Evolutionary conservation across 2,888 invertebrate species (phyloP).

Genomic region (Desoria tigrina): DNA sequence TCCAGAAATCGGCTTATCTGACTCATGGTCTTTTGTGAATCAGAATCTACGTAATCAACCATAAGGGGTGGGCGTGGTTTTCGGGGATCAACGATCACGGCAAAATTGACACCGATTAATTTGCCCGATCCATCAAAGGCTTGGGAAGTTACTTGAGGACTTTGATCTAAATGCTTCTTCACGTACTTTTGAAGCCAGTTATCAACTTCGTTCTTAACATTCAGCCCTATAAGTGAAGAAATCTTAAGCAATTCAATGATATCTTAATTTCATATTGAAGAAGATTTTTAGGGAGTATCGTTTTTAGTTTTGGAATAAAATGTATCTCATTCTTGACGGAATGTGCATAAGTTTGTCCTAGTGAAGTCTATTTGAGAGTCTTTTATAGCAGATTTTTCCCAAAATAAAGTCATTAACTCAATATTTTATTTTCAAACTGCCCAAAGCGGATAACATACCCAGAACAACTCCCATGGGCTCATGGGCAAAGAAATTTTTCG

Average conservation of each 20-base stretch:
- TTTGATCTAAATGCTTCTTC: background rate
- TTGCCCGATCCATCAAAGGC: slow-evolving; percentile 9
- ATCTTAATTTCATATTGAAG: too few relatives aligned
- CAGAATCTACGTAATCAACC: slow-evolving; percentile 11
- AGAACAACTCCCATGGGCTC: slow-evolving; percentile 10
- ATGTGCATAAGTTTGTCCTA: too few relatives aligned
- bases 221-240: too few relatives aligned
- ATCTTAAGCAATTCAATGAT: too few relatives aligned
- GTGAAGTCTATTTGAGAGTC: too few relatives aligned
- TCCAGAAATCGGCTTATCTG: slow-evolving; percentile 8
- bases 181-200: slow-evolving; percentile 16
- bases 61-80: background rate
- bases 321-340: too few relatives aligned
- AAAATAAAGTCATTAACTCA: too few relatives aligned
- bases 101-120: slow-evolving; percentile 10
- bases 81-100: slow-evolving; percentile 12
- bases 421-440: too few relatives aligned
- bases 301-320: too few relatives aligned
- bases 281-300: too few relatives aligned
- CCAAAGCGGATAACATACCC: too few relatives aligned
- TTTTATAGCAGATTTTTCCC: too few relatives aligned
- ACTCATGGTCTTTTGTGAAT: background rate
- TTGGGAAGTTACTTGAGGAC: slow-evolving; percentile 3
- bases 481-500: background rate
- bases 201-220: slow-evolving; percentile 13